Evolutionary conservation across 2,888 invertebrate genomes (phyloP).

Genomic region (Drosophila mayaguana): DNA sequence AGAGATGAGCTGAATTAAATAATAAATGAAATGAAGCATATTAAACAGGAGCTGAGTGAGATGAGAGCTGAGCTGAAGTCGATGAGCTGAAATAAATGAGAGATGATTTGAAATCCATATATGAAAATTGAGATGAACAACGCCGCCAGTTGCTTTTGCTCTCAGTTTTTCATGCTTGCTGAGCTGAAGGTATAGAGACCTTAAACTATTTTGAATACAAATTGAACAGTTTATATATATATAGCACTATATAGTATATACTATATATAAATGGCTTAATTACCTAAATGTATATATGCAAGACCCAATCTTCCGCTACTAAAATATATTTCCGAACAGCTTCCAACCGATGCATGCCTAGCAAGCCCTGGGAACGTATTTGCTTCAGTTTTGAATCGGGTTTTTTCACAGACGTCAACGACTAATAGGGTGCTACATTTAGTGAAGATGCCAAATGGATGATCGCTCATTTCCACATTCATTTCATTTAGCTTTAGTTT

Average conservation of each 20-base stretch:
- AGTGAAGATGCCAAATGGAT: constrained; percentile 22
- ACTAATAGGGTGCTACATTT: constrained; percentile 46
- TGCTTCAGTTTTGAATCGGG: neutral
- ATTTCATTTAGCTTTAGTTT: constrained; percentile 31
- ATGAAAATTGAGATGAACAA: neutral
- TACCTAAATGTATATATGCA: neutral
- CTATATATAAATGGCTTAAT: neutral
- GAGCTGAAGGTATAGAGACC: neutral
- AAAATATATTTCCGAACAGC: neutral
- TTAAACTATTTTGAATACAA: neutral
- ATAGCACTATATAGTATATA: neutral
- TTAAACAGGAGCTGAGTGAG: neutral
- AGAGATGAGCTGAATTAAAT: neutral
- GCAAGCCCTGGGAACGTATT: neutral
- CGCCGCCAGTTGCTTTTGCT: neutral
- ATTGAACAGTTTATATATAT: neutral
- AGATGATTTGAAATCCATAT: neutral
- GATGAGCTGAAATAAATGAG: neutral
- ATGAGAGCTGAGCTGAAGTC: neutral
- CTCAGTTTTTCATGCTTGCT: neutral
- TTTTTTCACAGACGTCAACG: constrained; percentile 16
- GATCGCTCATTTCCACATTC: constrained; percentile 60
- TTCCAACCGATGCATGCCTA: constrained; percentile 23
- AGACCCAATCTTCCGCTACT: constrained; percentile 1
- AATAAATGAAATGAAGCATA: neutral